Base-by-base conservation (phyloP, 2,113 vertebrate genomes). In the Hippocampus comes region DNA sequence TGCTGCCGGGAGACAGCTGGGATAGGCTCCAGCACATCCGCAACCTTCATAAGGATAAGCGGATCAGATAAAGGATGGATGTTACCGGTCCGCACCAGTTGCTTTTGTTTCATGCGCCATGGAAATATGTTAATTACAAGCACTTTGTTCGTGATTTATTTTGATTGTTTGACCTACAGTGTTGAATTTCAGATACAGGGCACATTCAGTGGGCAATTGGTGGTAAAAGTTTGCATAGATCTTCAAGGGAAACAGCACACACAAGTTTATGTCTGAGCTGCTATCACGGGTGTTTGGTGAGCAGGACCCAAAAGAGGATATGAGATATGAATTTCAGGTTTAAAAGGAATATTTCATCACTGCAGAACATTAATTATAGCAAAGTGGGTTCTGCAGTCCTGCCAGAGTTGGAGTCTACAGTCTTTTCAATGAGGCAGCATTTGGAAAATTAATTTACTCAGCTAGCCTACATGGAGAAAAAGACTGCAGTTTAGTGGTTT, bases 261-360 rank as follows among this genome's bases (percentile, higher is more conserved):
- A 61, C 20, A 61, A 18, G 27, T 34, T 34, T 34, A 85, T 79
- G 71, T 68, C 76, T 72, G 75, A 84, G 77, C 18, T 25, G 68
- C 83, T 82, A 75, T 73, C 78, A 74, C 74, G 63, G 49, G 18
- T 20, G 70, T 74, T 72, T 38, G 46, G 48, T 27, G 53, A 59
- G 27, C 21, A 63, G 68, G 70, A 65, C 68, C 65, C 60, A 42
- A 14, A 76, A 69, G 3, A 2, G 60, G 71, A 73, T 65, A 74
- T 79, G 80, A 80, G 81, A 85, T 83, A 78, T 80, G 75, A 84
- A 84, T 89, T 89, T 87, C 82, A 87, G 86, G 79, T 74, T 59
- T 67, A 72, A 84, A 81, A 78, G 69, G 73, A 78, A 78, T 77
- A 86, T 89, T 88, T 86, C 81, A 87, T 90, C 88, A 86, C 56